phyloP scores from a whole-genome alignment of 2,888 invertebrate genomes.

The Pristionchus exspectatus region DNA sequence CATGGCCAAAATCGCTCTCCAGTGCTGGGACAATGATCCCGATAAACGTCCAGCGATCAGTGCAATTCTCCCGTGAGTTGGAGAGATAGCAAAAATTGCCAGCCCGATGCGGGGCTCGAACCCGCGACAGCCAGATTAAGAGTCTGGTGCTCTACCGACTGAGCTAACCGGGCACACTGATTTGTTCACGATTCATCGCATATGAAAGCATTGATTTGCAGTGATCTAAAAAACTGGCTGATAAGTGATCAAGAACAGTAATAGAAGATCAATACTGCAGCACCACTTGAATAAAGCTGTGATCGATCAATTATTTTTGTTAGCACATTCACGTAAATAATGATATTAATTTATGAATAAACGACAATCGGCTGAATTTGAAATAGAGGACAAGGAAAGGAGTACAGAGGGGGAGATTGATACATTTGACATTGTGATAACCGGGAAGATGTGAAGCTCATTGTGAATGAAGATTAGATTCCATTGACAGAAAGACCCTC shows the following conservation, averaged over 20 bases:
- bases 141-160: constrained; percentile 75
- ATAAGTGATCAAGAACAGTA: constrained; percentile 30
- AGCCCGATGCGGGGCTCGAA: constrained; percentile 59
- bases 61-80: constrained; percentile 55
- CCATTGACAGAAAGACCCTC: constrained; percentile 14
- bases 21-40: constrained; percentile 72
- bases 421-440: background rate
- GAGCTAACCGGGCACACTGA: constrained; percentile 68
- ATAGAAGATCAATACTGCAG: constrained; percentile 26
- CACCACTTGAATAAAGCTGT: constrained; percentile 45
- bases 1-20: constrained; percentile 61
- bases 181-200: background rate
- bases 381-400: too few relatives aligned
- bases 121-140: constrained; percentile 72
- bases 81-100: constrained; percentile 12
- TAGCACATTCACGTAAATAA: background rate
- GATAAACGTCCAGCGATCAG: constrained; percentile 68
- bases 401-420: too few relatives aligned
- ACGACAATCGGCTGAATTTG: too few relatives aligned
- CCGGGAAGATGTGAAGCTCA: background rate
- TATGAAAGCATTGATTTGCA: background rate
- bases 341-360: too few relatives aligned
- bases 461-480: background rate
- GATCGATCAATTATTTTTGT: background rate
- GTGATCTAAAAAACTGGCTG: constrained; percentile 45